These are phyloP conservation scores for Larimichthys polyactis DNA, from an alignment of 2,113 vertebrate genomes.

Conservation along the genomic window DNA sequence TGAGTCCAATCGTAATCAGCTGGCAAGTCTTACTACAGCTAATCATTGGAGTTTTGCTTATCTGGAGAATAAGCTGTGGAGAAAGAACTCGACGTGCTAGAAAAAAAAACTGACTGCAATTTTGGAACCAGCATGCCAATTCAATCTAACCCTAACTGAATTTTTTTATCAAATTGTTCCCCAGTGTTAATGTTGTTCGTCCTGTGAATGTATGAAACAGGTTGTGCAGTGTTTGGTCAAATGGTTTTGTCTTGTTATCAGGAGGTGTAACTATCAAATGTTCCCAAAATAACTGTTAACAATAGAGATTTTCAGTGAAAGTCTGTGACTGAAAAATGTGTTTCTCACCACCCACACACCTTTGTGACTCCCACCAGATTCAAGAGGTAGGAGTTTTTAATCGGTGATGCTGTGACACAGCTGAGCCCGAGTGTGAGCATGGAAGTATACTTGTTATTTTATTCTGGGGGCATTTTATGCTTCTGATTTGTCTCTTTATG, in stretches of 20 bases:
- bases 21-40: no score
- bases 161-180: no score
- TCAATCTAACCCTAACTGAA: no score
- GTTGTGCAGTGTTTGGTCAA: conserved; percentile 3
- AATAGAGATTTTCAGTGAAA: neutral
- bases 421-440: conserved; percentile 12
- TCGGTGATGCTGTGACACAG: conserved; percentile 26
- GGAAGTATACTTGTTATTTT: neutral
- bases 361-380: conserved; percentile 27
- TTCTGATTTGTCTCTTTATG: conserved; percentile 2
- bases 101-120: no score
- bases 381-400: conserved; percentile 35
- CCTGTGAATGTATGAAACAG: neutral
- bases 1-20: no score
- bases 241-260: conserved; percentile 9
- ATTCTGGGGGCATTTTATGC: neutral
- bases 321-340: conserved; percentile 9
- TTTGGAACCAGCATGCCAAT: no score
- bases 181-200: neutral
- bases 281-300: conserved; percentile 8
- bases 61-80: no score
- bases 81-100: no score
- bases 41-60: no score
- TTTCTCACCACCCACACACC: conserved; percentile 43
- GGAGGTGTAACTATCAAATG: conserved; percentile 10